These are phyloP conservation scores for Holocentrus rufus DNA, from an alignment of 2,797 vertebrate species.

Conservation along the genomic window DNA sequence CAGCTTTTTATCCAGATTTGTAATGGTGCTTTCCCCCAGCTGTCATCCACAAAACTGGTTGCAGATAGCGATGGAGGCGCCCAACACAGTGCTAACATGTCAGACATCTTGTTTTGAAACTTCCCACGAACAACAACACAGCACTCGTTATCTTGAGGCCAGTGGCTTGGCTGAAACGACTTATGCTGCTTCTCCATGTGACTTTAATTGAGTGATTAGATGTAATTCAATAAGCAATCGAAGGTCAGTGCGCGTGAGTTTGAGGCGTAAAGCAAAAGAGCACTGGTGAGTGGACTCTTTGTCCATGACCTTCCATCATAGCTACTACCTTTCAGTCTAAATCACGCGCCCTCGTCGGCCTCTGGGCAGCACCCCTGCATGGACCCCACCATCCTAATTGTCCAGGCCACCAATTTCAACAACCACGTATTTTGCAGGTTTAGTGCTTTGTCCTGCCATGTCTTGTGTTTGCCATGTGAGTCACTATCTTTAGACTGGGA, in stretches of 20 bases:
- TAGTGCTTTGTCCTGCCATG: constrained; percentile 44
- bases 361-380: constrained; percentile 66
- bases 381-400: constrained; percentile 69
- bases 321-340: constrained; percentile 75
- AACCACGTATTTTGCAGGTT: constrained; percentile 67
- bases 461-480: constrained; percentile 79
- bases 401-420: constrained; percentile 64
- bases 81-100: constrained; percentile 60
- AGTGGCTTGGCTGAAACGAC: constrained; percentile 62
- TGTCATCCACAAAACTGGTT: constrained; percentile 13
- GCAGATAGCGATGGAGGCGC: constrained; percentile 32
- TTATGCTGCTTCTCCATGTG: constrained; percentile 81
- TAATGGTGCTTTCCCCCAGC: constrained; percentile 53
- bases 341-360: constrained; percentile 72
- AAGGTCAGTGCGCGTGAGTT: constrained; percentile 79
- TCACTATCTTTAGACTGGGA: constrained; percentile 70
- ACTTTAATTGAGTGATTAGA: constrained; percentile 85
- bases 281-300: constrained; percentile 78
- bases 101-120: constrained; percentile 77
- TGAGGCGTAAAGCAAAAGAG: constrained; percentile 82
- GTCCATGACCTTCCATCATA: constrained; percentile 69
- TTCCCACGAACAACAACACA: constrained; percentile 80
- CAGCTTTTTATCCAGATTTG: constrained; percentile 34
- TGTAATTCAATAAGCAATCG: constrained; percentile 84
- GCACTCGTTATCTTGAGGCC: constrained; percentile 66